Percentiles rank a stretch among this genome's conserved stretches.
These are phyloP conservation scores for Bradypodion ventrale DNA, from an alignment of 2,797 vertebrate species.

Conservation along the genomic window DNA sequence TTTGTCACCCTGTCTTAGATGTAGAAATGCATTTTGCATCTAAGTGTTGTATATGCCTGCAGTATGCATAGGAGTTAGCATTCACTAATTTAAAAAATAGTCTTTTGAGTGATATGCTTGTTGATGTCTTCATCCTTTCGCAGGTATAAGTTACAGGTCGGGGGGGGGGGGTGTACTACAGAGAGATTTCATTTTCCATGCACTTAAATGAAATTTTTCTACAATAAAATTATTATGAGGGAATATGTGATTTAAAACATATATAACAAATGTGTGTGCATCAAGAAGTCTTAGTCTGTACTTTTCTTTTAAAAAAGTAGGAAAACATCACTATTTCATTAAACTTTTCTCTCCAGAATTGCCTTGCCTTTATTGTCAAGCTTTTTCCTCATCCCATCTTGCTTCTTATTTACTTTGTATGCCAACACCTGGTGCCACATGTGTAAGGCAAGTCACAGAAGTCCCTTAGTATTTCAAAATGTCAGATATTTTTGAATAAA, in stretches of 20 bases:
- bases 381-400: constrained; percentile 53
- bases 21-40: too few species aligned
- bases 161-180: too few species aligned
- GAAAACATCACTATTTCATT: neutral
- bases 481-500: constrained; percentile 30
- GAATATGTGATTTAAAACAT: neutral
- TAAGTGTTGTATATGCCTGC: too few species aligned
- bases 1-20: too few species aligned
- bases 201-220: neutral
- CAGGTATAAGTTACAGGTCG: too few species aligned
- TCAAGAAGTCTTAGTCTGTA: neutral
- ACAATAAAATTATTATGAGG: neutral
- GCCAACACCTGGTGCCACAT: constrained; percentile 29
- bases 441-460: constrained; percentile 26
- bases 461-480: constrained; percentile 3
- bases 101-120: too few species aligned
- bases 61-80: too few species aligned
- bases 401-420: constrained; percentile 43
- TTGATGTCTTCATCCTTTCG: too few species aligned
- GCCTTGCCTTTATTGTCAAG: neutral
- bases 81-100: too few species aligned
- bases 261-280: neutral
- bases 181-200: too few species aligned
- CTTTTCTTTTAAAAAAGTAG: neutral
- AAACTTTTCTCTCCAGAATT: neutral